Evolutionary conservation across 2,888 invertebrate genomes (phyloP), one percentile per base, ranked within the genome.

Genomic region (Hemistola chrysoprasaria): DNA sequence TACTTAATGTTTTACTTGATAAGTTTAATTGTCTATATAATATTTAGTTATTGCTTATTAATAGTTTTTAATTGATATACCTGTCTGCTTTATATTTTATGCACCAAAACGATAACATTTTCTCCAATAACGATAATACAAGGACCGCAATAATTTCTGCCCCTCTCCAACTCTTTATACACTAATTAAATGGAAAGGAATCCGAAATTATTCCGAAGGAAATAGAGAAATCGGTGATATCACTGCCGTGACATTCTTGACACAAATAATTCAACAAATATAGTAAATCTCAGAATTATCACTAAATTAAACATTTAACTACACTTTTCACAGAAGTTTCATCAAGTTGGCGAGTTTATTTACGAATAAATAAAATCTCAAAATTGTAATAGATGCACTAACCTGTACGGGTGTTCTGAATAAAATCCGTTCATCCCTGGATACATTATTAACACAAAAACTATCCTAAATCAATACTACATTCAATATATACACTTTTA

Each of bases 321-420:
- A 11, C 5, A 0, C 1, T 29, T 22, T 25, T 0, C 0, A 22
- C 1, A 8, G 3, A 5, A 21, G 32, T 50, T 30, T 20, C 9
- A 3, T n/a, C 2, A 8, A 38, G 11, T 46, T 34, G 6, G 1
- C 9, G 1, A 23, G 33, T 38, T 41, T 49, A 43, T 22, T 39
- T 40, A 10, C 32, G 40, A 43, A 47, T 22, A 37, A 23, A 22
- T 16, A 3, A 16, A 16, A 16, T 16, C 16, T 2, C 16, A 16
- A 16, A 16, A 16, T 3, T 3, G 4, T 16, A 16, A 2, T 16
- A 16, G 41, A 8, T 33, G 29, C 59, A 72, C 79, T 84, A 84
- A 88, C 88, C 88, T 88, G 86, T 84, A 84, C 22, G 73, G 70
- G 23, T 65, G 50, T 47, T 86, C 86, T 0, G 80, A 78, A 53